phyloP scores from a whole-genome alignment of 1,140 invertebrate genomes.

The Tetramorium parvispinum region DNA sequence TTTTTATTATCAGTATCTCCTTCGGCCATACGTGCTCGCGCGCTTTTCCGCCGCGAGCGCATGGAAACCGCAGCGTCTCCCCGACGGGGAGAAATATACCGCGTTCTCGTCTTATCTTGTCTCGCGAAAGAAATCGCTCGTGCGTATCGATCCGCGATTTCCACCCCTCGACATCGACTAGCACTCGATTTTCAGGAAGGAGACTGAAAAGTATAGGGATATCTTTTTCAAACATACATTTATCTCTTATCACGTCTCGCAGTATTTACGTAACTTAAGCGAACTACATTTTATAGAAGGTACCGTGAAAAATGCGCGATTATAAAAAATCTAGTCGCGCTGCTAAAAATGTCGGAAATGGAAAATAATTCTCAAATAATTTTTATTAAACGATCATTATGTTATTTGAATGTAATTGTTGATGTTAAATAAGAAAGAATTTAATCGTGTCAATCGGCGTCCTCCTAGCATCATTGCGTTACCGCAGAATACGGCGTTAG shows the following conservation, averaged over 20 bases:
- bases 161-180: not conserved
- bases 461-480: no score
- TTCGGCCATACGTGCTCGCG: slow-evolving; percentile 53
- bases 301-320: not conserved
- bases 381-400: no score
- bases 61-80: not conserved
- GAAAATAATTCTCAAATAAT: not conserved
- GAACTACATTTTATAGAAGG: not conserved
- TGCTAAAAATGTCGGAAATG: not conserved
- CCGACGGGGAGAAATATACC: slow-evolving; percentile 25
- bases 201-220: not conserved
- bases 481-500: slow-evolving; percentile 37
- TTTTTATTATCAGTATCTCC: slow-evolving; percentile 82
- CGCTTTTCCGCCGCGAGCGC: not conserved
- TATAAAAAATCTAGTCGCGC: not conserved
- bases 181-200: not conserved
- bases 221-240: slow-evolving; percentile 16
- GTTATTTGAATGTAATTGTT: not conserved
- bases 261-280: not conserved
- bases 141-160: slow-evolving; percentile 6
- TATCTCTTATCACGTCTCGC: slow-evolving; percentile 18
- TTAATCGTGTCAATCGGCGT: not conserved
- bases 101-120: slow-evolving; percentile 39
- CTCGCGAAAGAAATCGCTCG: slow-evolving; percentile 28
- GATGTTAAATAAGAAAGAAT: not conserved